Evolutionary conservation across 2,888 invertebrate species (phyloP).

Genomic region (Dasysyrphus tricinctus): DNA sequence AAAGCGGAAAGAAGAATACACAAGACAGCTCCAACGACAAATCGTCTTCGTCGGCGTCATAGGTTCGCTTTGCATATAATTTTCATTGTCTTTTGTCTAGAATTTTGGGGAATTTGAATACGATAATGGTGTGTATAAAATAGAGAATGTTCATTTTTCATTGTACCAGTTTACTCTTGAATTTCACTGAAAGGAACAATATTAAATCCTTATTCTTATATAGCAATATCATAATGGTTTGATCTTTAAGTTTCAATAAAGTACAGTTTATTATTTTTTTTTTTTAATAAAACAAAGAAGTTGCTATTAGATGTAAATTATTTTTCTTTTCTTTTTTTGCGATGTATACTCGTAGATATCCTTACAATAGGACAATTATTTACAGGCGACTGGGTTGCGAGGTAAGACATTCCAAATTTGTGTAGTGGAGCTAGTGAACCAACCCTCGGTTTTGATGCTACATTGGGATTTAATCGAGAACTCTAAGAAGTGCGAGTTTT

Average conservation of each 20-base stretch:
- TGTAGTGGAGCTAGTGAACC: not conserved
- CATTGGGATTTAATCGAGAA: no score
- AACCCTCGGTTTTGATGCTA: no score
- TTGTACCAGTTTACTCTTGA: constrained; percentile 12
- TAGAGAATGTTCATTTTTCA: constrained; percentile 13
- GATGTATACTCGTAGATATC: not conserved
- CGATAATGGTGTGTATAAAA: constrained; percentile 18
- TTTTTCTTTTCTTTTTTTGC: not conserved
- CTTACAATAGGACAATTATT: not conserved
- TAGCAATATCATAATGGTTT: constrained; percentile 9
- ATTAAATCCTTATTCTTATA: constrained; percentile 30
- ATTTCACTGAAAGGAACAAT: constrained; percentile 8
- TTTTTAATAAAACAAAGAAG: not conserved
- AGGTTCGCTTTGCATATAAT: constrained; percentile 33
- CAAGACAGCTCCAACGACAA: constrained; percentile 49
- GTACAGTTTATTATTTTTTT: not conserved
- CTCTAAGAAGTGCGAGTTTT: no score
- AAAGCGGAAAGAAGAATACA: constrained; percentile 42
- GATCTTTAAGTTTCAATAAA: constrained; percentile 11
- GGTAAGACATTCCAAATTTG: not conserved
- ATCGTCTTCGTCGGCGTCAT: constrained; percentile 42
- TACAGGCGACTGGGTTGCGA: not conserved
- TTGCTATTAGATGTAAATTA: not conserved
- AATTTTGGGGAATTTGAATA: constrained; percentile 26
- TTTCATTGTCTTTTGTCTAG: constrained; percentile 29